Evolutionary conservation across 2,888 invertebrate genomes (phyloP), one percentile per base, ranked within the genome.

Genomic region (Eurois occulta): DNA sequence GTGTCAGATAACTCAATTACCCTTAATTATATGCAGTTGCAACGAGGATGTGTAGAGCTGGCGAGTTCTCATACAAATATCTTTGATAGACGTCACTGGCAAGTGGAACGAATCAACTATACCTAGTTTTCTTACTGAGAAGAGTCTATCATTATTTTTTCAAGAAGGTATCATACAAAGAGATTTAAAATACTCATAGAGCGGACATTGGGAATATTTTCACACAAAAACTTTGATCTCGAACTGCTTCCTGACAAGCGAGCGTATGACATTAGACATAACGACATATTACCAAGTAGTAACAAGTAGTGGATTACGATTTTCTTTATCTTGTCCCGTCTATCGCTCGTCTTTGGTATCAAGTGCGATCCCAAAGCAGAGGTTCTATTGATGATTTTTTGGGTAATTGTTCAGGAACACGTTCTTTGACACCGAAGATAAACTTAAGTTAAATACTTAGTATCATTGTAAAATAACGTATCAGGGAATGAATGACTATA

Each of bases 21-120:
- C 38, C 64, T 74, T 85, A 81, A 83, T 83, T 85, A 24, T 65
- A 85, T 85, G 85, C 83, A 85, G 83, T 85, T 82, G 67, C 75
- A 67, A 75, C 62, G 43, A 75, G 81, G 68, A 85, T 82, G 62
- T 65, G 16, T 55, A 21, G 65, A 8, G 18, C 28, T 67, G 41
- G 16, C 21, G 1, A 66, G 46, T 75, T 83, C 78, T 83, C 52
- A 81, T 69, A 60, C 46, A 35, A 64, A 80, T 80, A 21, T 7
- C 18, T 60, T 32, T 21, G 21, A 38, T 21, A 5, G 38, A 24
- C n/a, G 83, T 67, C 83, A 82, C 35, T 7, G 48, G 6, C 21
- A 18, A 16, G 46, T 16, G 13, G 28, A 60, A 21, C 5, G 24
- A 21, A 62, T 24, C 32, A 32, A 38, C 24, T 35, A 24, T 6